phyloP scores from a whole-genome alignment of 2,113 vertebrate genomes.

The Collichthys lucidus region DNA sequence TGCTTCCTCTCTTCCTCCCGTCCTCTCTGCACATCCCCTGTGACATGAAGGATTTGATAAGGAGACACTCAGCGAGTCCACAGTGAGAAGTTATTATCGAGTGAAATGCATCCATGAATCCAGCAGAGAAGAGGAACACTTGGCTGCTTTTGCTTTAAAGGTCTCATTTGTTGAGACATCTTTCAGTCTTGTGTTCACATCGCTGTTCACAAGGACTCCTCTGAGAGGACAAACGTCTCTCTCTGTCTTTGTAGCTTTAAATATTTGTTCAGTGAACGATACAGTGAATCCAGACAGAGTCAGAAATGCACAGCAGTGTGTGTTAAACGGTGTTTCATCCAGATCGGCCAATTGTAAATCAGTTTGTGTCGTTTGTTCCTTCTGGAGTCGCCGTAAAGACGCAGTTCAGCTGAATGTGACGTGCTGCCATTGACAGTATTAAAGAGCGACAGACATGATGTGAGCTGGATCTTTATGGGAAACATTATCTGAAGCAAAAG shows the following conservation, averaged over 20 bases:
- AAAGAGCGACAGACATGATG: background rate
- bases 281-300: background rate
- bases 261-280: background rate
- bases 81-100: too few species aligned
- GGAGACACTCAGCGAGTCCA: background rate
- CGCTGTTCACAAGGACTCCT: conserved; percentile 13
- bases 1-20: too few species aligned
- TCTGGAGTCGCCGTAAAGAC: background rate
- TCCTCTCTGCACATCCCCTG: too few species aligned
- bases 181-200: conserved; percentile 8
- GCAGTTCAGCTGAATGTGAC: background rate
- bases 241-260: conserved; percentile 4
- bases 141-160: conserved; percentile 8
- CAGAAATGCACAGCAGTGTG: background rate
- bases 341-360: too few species aligned
- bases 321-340: background rate
- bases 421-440: background rate
- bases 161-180: conserved; percentile 20
- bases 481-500: background rate
- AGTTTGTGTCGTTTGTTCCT: background rate
- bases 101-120: conserved; percentile 10
- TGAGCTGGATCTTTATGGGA: background rate
- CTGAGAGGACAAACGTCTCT: conserved; percentile 13
- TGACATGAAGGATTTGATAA: background rate
- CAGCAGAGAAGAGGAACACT: conserved; percentile 9